Conservation (phyloP, 1,140 invertebrate genomes). For the Brachionus rotundiformis region DNA sequence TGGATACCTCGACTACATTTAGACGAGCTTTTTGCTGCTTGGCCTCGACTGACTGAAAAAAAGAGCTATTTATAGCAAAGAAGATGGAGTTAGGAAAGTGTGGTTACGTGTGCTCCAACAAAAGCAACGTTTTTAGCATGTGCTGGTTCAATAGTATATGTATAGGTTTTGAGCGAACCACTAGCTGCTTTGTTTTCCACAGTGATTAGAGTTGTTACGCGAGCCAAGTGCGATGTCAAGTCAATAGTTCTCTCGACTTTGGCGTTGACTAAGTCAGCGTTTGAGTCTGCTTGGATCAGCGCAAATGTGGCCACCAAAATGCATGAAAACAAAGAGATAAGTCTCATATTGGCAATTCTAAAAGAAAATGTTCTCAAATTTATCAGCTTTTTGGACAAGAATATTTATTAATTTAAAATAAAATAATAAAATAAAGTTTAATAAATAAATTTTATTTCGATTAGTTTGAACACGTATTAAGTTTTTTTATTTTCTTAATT, state of each 20-base stretch:
- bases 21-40: slow-evolving; percentile 14
- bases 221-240: slow-evolving; percentile 26
- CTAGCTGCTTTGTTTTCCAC: slow-evolving; percentile 46
- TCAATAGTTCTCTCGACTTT: slow-evolving; percentile 48
- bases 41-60: slow-evolving; percentile 31
- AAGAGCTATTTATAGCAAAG: neutral
- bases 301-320: neutral
- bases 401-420: neutral
- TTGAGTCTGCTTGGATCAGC: slow-evolving; percentile 5
- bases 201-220: slow-evolving; percentile 1
- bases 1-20: slow-evolving; percentile 23
- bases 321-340: neutral
- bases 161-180: slow-evolving; percentile 28
- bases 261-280: slow-evolving; percentile 46
- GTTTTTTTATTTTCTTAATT: slow-evolving; percentile 11
- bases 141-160: slow-evolving; percentile 33
- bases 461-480: slow-evolving; percentile 48
- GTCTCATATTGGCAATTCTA: neutral
- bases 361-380: no score
- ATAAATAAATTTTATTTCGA: no score
- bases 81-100: neutral
- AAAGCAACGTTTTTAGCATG: slow-evolving; percentile 49
- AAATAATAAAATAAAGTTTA: no score
- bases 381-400: no score
- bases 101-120: slow-evolving; percentile 28